phyloP scores from a whole-genome alignment of 2,888 invertebrate species.

The Zaprionus obscuricornis region DNA sequence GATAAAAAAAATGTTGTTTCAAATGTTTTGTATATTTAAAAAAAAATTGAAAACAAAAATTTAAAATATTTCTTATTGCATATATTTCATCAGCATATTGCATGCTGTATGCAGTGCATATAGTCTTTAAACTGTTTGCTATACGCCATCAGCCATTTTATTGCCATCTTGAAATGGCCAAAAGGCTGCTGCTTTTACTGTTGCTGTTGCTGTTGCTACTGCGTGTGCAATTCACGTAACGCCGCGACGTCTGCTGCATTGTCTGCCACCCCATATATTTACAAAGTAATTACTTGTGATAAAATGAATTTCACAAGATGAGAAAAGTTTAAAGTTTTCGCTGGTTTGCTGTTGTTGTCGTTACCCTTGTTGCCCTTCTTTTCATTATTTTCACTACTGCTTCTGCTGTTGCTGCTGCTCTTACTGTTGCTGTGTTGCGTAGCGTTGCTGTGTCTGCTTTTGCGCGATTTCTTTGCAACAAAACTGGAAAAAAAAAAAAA shows the following conservation, averaged over 20 bases:
- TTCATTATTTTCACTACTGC: no score
- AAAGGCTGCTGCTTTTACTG: constrained; percentile 45
- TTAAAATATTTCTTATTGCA: neutral
- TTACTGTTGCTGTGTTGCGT: neutral
- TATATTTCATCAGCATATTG: constrained; percentile 15
- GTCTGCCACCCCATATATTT: constrained; percentile 68
- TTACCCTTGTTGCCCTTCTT: neutral
- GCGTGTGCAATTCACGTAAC: neutral
- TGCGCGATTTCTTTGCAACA: constrained; percentile 63
- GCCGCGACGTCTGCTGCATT: constrained; percentile 54
- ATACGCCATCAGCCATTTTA: constrained; percentile 42
- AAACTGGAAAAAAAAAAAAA: neutral
- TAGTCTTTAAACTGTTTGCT: constrained; percentile 47
- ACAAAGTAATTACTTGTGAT: constrained; percentile 81
- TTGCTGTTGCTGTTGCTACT: constrained; percentile 1
- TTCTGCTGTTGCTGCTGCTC: constrained; percentile 16
- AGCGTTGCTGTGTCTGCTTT: constrained; percentile 42
- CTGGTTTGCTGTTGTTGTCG: constrained; percentile 18
- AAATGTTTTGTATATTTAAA: neutral
- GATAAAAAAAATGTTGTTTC: no score
- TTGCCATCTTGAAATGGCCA: constrained; percentile 57
- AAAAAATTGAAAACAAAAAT: no score
- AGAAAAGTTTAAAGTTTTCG: constrained; percentile 79
- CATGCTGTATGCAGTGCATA: no score
- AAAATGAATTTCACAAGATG: constrained; percentile 80